Conservation (phyloP, 2,888 invertebrate species). For the Dorcus hopei region DNA sequence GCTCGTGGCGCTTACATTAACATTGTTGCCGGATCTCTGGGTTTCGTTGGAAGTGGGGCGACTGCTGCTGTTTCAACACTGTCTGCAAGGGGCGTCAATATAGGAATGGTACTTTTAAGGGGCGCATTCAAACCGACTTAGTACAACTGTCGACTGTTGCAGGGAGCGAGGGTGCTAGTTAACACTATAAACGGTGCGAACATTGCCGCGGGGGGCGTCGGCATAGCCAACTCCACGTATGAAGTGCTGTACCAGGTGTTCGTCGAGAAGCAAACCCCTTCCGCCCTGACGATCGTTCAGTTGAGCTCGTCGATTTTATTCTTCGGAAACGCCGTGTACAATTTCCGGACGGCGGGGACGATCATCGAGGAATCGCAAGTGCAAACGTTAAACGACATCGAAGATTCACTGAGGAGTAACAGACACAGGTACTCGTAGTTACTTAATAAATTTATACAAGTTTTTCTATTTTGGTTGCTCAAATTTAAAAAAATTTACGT, state of each 20-base stretch:
- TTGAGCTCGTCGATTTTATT: constrained; percentile 32
- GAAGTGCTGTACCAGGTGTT: constrained; percentile 10
- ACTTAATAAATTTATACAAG: too few species aligned
- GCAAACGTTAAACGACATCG: constrained; percentile 53
- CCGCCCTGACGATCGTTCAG: constrained; percentile 28
- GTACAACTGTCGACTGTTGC: not conserved
- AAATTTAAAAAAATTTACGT: too few species aligned
- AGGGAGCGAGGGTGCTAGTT: constrained; percentile 31
- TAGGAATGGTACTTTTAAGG: constrained; percentile 47
- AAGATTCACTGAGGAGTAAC: constrained; percentile 54
- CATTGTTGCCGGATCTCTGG: constrained; percentile 56
- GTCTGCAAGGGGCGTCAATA: constrained; percentile 45
- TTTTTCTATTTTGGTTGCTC: too few species aligned
- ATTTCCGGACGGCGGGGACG: constrained; percentile 20
- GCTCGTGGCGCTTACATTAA: constrained; percentile 61
- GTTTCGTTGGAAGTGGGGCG: constrained; percentile 56
- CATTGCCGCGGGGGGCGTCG: constrained; percentile 36
- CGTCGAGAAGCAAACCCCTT: constrained; percentile 22
- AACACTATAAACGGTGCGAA: constrained; percentile 36
- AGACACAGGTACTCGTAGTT: constrained; percentile 43
- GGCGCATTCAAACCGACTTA: too few species aligned
- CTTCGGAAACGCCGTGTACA: constrained; percentile 33
- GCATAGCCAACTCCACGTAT: constrained; percentile 31
- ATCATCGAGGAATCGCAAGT: constrained; percentile 54
- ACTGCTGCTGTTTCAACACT: constrained; percentile 22